Conservation (phyloP, 2,888 invertebrate species). For the Thereva nobilitata region DNA sequence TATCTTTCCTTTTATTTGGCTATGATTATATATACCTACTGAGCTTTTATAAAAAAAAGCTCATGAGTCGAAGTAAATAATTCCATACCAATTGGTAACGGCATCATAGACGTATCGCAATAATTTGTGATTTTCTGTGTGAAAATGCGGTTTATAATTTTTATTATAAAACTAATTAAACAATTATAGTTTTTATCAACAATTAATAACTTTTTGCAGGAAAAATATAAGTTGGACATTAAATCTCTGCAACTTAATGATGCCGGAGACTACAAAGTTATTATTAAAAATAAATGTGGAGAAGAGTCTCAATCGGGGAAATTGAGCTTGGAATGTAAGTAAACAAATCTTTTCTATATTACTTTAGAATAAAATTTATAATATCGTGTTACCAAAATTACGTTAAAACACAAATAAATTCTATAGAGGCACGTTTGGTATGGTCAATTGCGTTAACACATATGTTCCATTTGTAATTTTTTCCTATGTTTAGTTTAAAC, state of each 20-base stretch:
- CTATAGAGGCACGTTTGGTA: not conserved
- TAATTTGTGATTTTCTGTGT: too few relatives aligned
- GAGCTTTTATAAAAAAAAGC: too few relatives aligned
- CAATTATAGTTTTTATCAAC: not conserved
- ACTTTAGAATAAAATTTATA: not conserved
- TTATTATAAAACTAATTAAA: not conserved
- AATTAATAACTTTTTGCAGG: conserved; percentile 49
- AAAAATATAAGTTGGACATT: conserved; percentile 74
- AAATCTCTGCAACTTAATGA: conserved; percentile 71
- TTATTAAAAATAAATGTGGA: conserved; percentile 81
- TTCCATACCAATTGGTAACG: too few relatives aligned
- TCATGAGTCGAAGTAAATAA: too few relatives aligned
- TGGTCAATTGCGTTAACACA: too few relatives aligned
- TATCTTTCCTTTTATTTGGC: too few relatives aligned
- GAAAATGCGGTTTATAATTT: not conserved
- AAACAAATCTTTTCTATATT: conserved; percentile 32
- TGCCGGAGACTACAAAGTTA: conserved; percentile 81
- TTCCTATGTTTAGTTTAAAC: too few relatives aligned
- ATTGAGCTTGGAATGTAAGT: conserved; percentile 72
- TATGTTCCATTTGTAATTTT: too few relatives aligned
- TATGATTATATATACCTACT: too few relatives aligned
- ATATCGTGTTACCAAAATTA: too few relatives aligned
- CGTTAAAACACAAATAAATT: not conserved
- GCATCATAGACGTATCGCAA: too few relatives aligned
- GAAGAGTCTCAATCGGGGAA: conserved; percentile 74